These are phyloP conservation scores for Todus mexicanus DNA, from an alignment of 2,797 vertebrate genomes.

Conservation along the genomic window DNA sequence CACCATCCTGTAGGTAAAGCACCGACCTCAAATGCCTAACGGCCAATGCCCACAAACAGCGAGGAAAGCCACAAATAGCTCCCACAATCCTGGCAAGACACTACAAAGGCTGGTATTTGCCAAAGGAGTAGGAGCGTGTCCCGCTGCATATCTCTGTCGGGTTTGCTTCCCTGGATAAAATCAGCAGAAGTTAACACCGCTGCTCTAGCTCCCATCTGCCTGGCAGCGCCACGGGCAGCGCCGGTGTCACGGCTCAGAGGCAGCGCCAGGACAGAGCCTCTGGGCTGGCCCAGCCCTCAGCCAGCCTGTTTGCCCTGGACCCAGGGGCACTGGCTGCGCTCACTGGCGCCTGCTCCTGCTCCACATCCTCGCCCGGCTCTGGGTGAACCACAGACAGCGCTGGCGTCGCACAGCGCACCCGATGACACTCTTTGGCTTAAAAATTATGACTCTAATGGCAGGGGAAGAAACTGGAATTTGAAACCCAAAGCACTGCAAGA, in stretches of 20 bases:
- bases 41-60: background rate
- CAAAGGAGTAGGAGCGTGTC: background rate
- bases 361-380: accelerated
- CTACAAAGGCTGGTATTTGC: background rate
- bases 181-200: accelerated
- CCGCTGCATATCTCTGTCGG: background rate
- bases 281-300: background rate
- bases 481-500: background rate
- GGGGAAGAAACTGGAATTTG: background rate
- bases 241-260: accelerated
- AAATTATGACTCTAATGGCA: accelerated
- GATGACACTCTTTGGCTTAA: background rate
- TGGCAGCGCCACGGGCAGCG: background rate
- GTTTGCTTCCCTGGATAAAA: background rate
- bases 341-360: accelerated
- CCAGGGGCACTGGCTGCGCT: accelerated
- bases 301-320: background rate
- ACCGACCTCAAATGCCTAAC: background rate
- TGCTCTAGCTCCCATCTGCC: background rate
- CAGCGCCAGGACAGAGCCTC: accelerated
- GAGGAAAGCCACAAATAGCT: background rate
- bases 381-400: background rate
- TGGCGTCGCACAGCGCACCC: accelerated
- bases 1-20: background rate
- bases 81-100: background rate